Evolutionary conservation across 64 coral and sea anemone genomes (phyloP), one percentile per base, ranked within the genome.

Genomic region (Porites australiensis): DNA sequence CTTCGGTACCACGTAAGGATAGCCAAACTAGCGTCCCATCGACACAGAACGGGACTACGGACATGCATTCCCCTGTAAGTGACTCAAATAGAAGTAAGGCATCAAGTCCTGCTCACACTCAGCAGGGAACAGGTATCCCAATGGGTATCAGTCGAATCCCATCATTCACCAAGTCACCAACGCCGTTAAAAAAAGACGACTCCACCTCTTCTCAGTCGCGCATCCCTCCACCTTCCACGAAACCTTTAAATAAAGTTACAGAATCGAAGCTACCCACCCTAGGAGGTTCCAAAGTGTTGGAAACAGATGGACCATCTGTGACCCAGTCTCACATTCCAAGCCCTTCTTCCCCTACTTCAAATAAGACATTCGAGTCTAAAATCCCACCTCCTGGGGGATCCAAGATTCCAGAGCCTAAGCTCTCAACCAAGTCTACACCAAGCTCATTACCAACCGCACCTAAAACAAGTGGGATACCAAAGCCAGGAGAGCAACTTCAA

Each of bases 381-480:
- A 20, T 87, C 4, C 71, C 85, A 46, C 15, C 64, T 50, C 54
- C 67, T 60, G 85, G 66, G 58, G 67, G 55, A 16, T 43, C 66
- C 13, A 75, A 13, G 71, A 69, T 54, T 87, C 18, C 83, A 27
- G 68, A 37, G 27, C 27, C 27, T 37, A 37, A 82, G 11, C 27
- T 23, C 15, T 2, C 54, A 2, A 16, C 53, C 8, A 88, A 88
- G 86, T 47, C 58, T 75, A 47, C 85, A 3, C 13, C 49, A 22
- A 87, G 85, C 20, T 73, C 66, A 19, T 18, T 87, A 14, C 85
- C 85, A 71, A 22, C 61, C 68, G 85, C 57, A 8, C 37, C 68
- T 2, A 77, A 77, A 21, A 14, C 86, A 59, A 88, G 86, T 74
- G 86, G 86, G 21, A 88, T 88, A 75, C 86, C 86, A 21, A 88